phyloP scores from a whole-genome alignment of 2,113 vertebrate genomes.

The Muntiacus reevesi region DNA sequence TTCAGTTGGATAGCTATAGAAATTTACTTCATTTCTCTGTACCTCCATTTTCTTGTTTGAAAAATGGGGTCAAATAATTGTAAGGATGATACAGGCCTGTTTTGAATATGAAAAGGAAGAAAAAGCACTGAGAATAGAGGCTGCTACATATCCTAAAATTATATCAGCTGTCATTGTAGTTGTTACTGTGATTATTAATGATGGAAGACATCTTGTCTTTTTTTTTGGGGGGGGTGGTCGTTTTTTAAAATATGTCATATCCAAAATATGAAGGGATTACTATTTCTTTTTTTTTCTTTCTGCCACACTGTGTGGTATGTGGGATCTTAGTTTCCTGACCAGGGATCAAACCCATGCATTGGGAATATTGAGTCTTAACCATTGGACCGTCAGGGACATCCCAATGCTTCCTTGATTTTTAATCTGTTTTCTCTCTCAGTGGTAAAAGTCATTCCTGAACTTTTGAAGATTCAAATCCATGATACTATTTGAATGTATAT shows the following conservation, averaged over 20 bases:
- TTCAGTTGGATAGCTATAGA: not conserved
- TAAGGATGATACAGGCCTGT: not conserved
- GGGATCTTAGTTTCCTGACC: not conserved
- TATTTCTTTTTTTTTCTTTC: not conserved
- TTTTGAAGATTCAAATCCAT: not conserved
- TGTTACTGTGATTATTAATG: not conserved
- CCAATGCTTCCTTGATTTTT: not conserved
- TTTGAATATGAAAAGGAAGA: not conserved
- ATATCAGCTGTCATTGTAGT: not conserved
- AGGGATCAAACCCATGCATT: not conserved
- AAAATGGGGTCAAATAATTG: not conserved
- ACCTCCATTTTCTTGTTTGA: not conserved
- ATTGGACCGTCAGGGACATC: not conserved
- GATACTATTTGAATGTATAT: not conserved
- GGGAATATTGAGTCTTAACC: not conserved
- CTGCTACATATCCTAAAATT: not conserved
- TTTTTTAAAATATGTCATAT: not conserved
- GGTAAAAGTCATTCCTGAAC: not conserved
- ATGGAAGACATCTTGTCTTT: not conserved
- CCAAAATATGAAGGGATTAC: not conserved
- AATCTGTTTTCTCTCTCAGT: not conserved
- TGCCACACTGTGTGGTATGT: not conserved
- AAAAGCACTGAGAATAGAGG: not conserved
- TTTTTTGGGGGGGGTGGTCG: not conserved
- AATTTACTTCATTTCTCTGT: not conserved